Conservation (phyloP, 2,797 vertebrate genomes). For the Brotula barbata region DNA sequence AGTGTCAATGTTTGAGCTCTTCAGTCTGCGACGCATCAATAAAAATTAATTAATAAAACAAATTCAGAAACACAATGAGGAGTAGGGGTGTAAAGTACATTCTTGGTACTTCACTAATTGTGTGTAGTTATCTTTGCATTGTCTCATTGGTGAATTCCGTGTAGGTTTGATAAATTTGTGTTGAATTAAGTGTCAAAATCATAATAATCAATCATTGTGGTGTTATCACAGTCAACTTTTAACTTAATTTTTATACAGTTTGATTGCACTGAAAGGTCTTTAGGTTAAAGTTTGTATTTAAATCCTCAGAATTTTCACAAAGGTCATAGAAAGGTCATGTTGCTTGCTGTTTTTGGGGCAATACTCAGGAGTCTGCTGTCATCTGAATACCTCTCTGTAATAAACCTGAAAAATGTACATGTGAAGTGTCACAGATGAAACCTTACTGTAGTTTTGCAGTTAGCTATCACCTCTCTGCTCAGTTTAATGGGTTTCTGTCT, state of each 20-base stretch:
- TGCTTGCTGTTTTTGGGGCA: constrained; percentile 8
- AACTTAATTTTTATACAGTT: not conserved
- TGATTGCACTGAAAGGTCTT: not conserved
- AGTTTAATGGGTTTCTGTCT: constrained; percentile 45
- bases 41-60: too few relatives aligned
- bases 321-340: not conserved
- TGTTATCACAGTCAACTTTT: too few relatives aligned
- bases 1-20: too few relatives aligned
- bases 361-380: constrained; percentile 9
- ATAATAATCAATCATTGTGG: too few relatives aligned
- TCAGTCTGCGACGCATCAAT: too few relatives aligned
- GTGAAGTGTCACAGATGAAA: constrained; percentile 29
- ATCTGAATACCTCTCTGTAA: constrained; percentile 27
- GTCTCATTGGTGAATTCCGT: too few relatives aligned
- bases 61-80: too few relatives aligned
- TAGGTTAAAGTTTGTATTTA: constrained; percentile 26
- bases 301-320: constrained; percentile 4
- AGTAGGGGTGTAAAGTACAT: too few relatives aligned
- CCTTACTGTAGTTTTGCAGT: constrained; percentile 7
- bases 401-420: constrained; percentile 6
- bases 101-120: too few relatives aligned
- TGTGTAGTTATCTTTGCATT: too few relatives aligned
- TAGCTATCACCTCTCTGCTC: constrained; percentile 33
- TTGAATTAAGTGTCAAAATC: too few relatives aligned
- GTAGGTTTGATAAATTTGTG: too few relatives aligned